phyloP scores from a whole-genome alignment of 2,797 vertebrate species.

The Gymnothorax reevesii region DNA sequence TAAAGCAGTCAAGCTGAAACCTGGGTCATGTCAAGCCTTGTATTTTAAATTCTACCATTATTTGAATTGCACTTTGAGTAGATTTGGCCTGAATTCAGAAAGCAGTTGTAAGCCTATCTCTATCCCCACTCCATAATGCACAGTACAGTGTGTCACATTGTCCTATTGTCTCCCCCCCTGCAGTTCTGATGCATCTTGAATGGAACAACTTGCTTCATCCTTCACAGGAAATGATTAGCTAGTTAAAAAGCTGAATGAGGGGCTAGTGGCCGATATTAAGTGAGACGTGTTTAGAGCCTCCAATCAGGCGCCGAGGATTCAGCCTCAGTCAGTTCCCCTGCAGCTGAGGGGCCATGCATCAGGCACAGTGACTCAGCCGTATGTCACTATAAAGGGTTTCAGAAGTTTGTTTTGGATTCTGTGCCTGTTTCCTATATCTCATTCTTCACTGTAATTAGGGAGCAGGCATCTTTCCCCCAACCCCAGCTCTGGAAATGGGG shows the following conservation, averaged over 20 bases:
- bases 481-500: neutral
- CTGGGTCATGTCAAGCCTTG: neutral
- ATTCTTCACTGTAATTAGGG: conserved; percentile 3
- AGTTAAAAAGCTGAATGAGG: neutral
- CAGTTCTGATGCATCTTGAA: neutral
- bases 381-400: neutral
- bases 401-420: neutral
- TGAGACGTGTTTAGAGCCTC: neutral
- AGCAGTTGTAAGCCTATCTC: neutral
- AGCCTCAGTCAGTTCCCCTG: neutral
- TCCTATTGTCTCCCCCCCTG: neutral
- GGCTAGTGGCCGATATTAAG: neutral
- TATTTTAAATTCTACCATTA: neutral
- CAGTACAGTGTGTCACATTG: neutral
- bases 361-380: neutral
- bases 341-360: neutral
- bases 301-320: neutral
- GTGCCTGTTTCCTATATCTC: neutral
- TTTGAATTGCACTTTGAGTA: neutral
- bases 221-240: neutral
- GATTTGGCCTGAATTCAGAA: neutral
- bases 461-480: neutral
- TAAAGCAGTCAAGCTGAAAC: neutral
- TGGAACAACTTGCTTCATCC: neutral
- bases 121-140: neutral